Evolutionary conservation across 2,797 vertebrate species (phyloP).

Genomic region (Chelon auratus): DNA sequence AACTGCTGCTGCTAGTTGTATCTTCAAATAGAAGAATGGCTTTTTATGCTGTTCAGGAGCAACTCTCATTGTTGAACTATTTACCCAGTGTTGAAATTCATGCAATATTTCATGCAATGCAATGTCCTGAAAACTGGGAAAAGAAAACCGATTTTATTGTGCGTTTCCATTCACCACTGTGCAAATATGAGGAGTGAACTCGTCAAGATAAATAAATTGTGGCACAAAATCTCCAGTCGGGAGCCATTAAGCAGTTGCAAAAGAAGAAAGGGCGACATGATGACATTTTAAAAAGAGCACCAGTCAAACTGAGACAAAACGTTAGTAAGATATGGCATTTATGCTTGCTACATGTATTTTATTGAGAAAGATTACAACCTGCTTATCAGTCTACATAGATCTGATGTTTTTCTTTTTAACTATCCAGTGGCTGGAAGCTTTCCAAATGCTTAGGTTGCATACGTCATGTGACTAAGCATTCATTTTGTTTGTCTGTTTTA

Average conservation of each 20-base stretch:
- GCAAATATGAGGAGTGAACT: no score
- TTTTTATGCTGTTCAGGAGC: background rate
- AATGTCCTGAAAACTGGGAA: no score
- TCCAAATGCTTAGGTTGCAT: background rate
- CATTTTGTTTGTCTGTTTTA: no score
- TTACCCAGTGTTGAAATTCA: no score
- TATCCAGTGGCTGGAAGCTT: background rate
- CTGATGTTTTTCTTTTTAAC: background rate
- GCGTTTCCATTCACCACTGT: no score
- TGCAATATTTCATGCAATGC: no score
- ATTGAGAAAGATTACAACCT: background rate
- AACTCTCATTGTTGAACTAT: background rate
- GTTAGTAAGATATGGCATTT: background rate
- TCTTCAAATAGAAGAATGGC: background rate
- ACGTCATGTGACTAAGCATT: background rate
- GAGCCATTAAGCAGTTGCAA: no score
- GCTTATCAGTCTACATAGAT: background rate
- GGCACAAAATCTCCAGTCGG: no score
- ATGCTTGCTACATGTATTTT: background rate
- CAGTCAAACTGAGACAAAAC: background rate
- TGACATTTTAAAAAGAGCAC: background rate
- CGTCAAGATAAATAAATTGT: no score
- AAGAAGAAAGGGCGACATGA: background rate
- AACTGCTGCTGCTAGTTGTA: background rate
- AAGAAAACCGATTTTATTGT: no score